These are phyloP conservation scores for Campaea margaritaria DNA, from an alignment of 2,888 invertebrate species.

Conservation along the genomic window DNA sequence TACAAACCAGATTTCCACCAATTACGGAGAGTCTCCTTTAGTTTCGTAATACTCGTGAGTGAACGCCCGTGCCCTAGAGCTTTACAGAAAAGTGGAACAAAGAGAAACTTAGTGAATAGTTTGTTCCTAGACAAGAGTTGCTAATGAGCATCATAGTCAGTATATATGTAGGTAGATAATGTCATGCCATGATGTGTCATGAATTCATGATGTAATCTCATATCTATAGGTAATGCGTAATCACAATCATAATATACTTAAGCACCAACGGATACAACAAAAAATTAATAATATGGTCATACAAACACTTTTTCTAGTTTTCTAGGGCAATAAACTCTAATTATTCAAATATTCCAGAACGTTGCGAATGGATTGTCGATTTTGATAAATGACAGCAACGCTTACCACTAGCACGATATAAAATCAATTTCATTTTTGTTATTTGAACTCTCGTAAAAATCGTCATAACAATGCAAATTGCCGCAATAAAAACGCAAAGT, in stretches of 20 bases:
- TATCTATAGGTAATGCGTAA: not conserved
- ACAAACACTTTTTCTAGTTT: no score
- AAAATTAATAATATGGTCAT: no score
- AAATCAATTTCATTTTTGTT: constrained; percentile 16
- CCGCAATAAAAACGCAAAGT: constrained; percentile 20
- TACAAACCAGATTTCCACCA: no score
- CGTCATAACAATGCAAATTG: constrained; percentile 28
- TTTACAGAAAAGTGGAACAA: not conserved
- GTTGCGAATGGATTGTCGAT: not conserved
- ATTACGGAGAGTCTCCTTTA: no score
- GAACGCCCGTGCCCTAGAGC: no score
- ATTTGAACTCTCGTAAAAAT: constrained; percentile 27
- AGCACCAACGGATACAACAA: no score
- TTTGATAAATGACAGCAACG: not conserved
- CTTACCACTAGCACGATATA: constrained; percentile 4
- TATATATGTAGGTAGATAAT: no score
- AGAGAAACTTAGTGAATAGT: not conserved
- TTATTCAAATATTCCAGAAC: no score
- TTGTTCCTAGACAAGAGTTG: not conserved
- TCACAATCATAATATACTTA: no score
- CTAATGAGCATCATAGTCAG: not conserved
- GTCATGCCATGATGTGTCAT: no score
- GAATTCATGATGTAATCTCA: not conserved
- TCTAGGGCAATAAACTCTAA: no score
- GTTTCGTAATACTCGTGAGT: no score